phyloP scores from a whole-genome alignment of 1,140 invertebrate species.

The Micrasema minimum region DNA sequence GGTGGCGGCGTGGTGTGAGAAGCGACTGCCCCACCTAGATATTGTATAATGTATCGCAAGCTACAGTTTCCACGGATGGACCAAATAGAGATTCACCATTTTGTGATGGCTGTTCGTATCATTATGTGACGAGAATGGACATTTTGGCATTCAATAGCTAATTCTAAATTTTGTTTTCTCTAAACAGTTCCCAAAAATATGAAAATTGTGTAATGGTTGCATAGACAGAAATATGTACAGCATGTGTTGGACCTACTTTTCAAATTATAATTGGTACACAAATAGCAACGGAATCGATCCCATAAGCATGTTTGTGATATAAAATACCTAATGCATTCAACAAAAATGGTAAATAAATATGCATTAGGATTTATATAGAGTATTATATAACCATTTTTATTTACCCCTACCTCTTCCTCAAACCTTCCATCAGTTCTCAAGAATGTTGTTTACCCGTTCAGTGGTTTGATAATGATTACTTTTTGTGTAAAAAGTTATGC shows the following conservation, averaged over 20 bases:
- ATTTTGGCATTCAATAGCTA: slow-evolving; percentile 4
- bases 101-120: slow-evolving; percentile 2
- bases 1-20: background rate
- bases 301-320: slow-evolving; percentile 54
- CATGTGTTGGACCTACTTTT: slow-evolving; percentile 16
- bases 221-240: slow-evolving; percentile 20
- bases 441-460: too few species aligned
- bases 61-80: slow-evolving; percentile 14
- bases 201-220: background rate
- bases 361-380: slow-evolving; percentile 54
- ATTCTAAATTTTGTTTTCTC: background rate
- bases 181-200: too few species aligned
- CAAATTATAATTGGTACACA: slow-evolving; percentile 47
- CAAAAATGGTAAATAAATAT: slow-evolving; percentile 47
- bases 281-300: slow-evolving; percentile 46
- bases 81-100: slow-evolving; percentile 19
- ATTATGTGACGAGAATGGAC: slow-evolving; percentile 17
- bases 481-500: too few species aligned
- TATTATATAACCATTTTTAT: slow-evolving; percentile 31
- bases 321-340: slow-evolving; percentile 51
- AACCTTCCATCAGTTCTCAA: background rate
- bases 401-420: background rate
- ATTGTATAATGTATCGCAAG: background rate
- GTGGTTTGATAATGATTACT: too few species aligned
- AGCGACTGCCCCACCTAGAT: background rate